Percentiles rank a stretch among this genome's conserved stretches.
Evolutionary conservation across 2,113 vertebrate genomes (phyloP).

Genomic region (Leptobrachium ailaonicum): DNA sequence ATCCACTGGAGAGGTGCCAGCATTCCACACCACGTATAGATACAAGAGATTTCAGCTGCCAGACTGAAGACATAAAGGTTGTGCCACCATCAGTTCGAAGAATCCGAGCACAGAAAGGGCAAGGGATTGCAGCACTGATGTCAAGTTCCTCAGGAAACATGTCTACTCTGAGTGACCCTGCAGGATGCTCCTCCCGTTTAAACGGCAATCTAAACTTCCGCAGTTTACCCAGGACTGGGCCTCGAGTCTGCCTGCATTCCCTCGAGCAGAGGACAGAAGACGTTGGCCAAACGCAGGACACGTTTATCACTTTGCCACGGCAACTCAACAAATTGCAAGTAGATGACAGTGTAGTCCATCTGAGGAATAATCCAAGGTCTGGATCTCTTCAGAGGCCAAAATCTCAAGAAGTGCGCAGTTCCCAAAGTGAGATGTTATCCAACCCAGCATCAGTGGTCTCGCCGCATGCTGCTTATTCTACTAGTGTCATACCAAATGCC

Average conservation of each 20-base stretch:
- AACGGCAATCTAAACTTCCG: constrained; percentile 78
- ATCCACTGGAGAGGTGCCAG: constrained; percentile 76
- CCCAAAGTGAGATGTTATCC: constrained; percentile 62
- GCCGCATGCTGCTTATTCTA: constrained; percentile 84
- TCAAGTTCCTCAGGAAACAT: constrained; percentile 87
- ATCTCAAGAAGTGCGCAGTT: constrained; percentile 80
- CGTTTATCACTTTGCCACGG: constrained; percentile 58
- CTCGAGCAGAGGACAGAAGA: constrained; percentile 73
- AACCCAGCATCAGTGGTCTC: constrained; percentile 81
- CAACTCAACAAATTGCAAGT: constrained; percentile 73
- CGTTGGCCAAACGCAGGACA: constrained; percentile 68
- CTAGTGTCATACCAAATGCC: constrained; percentile 87
- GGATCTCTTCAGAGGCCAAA: constrained; percentile 71
- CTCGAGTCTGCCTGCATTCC: constrained; percentile 76
- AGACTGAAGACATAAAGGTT: constrained; percentile 88
- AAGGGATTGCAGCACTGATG: constrained; percentile 94
- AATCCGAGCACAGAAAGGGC: constrained; percentile 90
- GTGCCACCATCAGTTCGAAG: constrained; percentile 92
- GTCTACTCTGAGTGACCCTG: constrained; percentile 78
- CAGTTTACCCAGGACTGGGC: constrained; percentile 85
- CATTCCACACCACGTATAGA: constrained; percentile 68
- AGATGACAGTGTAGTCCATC: constrained; percentile 72
- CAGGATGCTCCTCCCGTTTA: constrained; percentile 70
- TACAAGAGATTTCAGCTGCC: constrained; percentile 89
- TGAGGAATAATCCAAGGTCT: constrained; percentile 65